Evolutionary conservation across 2,113 vertebrate species (phyloP).

Genomic region (Ceyx melanurus): DNA sequence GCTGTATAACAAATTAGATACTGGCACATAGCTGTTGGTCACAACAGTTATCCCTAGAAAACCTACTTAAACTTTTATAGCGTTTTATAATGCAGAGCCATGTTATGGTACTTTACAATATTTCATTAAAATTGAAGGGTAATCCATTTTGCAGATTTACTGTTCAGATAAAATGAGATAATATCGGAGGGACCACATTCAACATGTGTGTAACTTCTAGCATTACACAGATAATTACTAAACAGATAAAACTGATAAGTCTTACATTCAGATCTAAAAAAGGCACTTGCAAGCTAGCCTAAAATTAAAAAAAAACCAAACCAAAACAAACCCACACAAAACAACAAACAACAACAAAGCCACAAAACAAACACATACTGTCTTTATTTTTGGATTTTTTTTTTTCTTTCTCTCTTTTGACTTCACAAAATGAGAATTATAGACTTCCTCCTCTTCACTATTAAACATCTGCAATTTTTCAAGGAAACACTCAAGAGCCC

Average conservation of each 20-base stretch:
- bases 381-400: too few species aligned
- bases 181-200: constrained; percentile 19
- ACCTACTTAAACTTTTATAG: constrained; percentile 12
- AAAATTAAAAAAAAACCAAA: neutral
- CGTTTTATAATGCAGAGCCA: neutral
- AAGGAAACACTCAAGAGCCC: neutral
- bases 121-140: constrained; percentile 44
- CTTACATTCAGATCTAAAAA: neutral
- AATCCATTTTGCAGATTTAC: constrained; percentile 33
- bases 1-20: neutral
- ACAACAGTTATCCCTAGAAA: neutral
- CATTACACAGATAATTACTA: neutral
- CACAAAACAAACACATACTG: too few species aligned
- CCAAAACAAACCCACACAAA: neutral
- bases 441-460: neutral
- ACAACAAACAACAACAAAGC: too few species aligned
- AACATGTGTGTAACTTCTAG: neutral
- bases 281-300: neutral
- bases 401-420: neutral
- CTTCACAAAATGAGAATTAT: neutral
- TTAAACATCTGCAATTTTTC: neutral
- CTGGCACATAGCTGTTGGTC: neutral
- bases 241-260: neutral
- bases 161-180: constrained; percentile 24
- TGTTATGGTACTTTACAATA: constrained; percentile 39